Base-by-base conservation (phyloP, 2,113 vertebrate species). In the Silurus meridionalis region DNA sequence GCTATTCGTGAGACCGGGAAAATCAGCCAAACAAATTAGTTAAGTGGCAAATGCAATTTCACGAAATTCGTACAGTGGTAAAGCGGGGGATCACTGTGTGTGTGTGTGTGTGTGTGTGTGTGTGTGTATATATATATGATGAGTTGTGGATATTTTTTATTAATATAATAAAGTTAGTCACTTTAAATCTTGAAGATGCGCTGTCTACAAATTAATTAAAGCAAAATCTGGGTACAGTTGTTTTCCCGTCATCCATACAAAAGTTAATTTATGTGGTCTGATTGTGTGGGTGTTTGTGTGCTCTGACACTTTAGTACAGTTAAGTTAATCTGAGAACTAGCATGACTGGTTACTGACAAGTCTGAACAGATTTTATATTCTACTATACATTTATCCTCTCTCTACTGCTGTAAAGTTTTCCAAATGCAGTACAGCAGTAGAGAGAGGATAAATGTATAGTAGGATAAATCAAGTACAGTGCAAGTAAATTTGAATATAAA, bases 331-430 rank as follows among this genome's bases (percentile, higher is more conserved):
- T 55, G 53, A 86, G 57, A 88, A 86, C 84, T 60, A 74, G 82
- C 46, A 77, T 50, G 53, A 87, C 88, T 46, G 85, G 88, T 86
- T 86, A 85, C 74, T 57, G 82, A 67, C 88, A 89, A 86, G 85
- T 89, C 82, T 63, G 37, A 67, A 89, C 88, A 84, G 77, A 84
- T 50, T 21, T 53, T 84, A 19, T 64, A 2, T 37, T 37, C 37
- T 63, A 19, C 53, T 72, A n/a, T 88, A 50, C 10, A 5, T 80
- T 14, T 79, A 82, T 52, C 25, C 8, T 21, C 50, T 80, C 8
- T 48, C 11, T 67, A 48, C 28, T 1, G n/a, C 23, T 74, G 17
- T 58, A 52, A 8, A 63, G 28, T 19, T 37, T 28, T 37, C 37
- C 37, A 37, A 37, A 37, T 37, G 37, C 2, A 37, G 37, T 37